Evolutionary conservation across 2,797 vertebrate species (phyloP).

Genomic region (Streptopelia turtur): DNA sequence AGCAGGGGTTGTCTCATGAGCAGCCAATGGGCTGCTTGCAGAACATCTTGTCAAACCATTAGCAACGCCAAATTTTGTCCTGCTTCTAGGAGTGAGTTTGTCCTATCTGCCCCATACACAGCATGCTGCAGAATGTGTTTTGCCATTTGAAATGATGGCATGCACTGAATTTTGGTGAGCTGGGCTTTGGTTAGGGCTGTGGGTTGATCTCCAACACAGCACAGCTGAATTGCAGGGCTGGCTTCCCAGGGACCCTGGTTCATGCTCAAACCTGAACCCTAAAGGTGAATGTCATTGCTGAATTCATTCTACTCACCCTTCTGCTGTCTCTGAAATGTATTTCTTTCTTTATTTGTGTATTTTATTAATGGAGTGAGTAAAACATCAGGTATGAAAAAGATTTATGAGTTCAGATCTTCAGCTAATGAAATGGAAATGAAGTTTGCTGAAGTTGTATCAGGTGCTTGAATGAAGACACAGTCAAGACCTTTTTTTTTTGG

Average conservation of each 20-base stretch:
- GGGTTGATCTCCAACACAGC: too few relatives aligned
- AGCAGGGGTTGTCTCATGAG: neutral
- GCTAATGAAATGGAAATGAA: neutral
- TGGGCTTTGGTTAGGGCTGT: too few relatives aligned
- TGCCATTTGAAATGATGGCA: too few relatives aligned
- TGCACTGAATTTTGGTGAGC: too few relatives aligned
- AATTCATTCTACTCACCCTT: neutral
- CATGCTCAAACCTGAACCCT: too few relatives aligned
- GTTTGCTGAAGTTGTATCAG: neutral
- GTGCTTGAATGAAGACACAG: neutral
- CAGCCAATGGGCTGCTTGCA: neutral
- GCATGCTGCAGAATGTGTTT: too few relatives aligned
- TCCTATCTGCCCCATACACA: neutral
- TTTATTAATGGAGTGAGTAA: neutral
- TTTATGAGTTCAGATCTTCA: neutral
- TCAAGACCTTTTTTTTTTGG: neutral
- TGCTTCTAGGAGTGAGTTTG: neutral
- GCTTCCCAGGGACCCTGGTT: too few relatives aligned
- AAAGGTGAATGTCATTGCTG: too few relatives aligned
- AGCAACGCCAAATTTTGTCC: neutral
- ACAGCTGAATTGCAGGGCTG: too few relatives aligned
- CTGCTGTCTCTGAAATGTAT: neutral
- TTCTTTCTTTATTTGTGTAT: neutral
- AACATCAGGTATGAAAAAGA: neutral
- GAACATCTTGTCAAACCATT: neutral